These are phyloP conservation scores for Anorthoa munda DNA, from an alignment of 2,888 invertebrate species.

Conservation along the genomic window DNA sequence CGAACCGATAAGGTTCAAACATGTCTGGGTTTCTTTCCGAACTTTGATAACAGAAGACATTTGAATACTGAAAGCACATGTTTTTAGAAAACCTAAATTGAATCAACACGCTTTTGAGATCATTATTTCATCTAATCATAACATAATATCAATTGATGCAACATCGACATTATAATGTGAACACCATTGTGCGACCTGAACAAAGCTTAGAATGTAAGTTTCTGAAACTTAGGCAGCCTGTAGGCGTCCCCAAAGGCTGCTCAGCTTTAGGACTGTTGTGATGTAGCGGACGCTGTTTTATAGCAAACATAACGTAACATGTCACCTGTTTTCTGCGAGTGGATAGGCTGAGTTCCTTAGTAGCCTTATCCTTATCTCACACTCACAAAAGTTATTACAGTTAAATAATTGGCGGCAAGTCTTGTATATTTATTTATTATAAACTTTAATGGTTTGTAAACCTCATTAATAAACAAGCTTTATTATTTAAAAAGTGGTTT, in stretches of 20 bases:
- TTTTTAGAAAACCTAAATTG: no score
- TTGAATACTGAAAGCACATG: no score
- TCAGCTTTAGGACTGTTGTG: neutral
- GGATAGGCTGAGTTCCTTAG: neutral
- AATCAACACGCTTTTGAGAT: no score
- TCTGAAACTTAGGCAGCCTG: constrained; percentile 2
- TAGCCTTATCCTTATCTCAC: neutral
- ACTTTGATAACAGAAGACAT: no score
- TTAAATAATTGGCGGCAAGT: neutral
- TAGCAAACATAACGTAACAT: neutral
- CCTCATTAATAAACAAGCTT: no score
- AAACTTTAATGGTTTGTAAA: no score
- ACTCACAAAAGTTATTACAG: neutral
- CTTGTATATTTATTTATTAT: no score
- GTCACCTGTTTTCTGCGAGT: neutral
- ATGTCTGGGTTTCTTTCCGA: no score
- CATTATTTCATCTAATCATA: no score
- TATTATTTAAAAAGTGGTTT: no score
- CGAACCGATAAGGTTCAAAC: no score
- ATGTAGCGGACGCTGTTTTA: neutral
- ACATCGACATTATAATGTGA: neutral
- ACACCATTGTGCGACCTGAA: neutral
- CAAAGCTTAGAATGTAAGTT: constrained; percentile 2
- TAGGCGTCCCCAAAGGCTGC: neutral
- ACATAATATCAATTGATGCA: neutral